Base-by-base conservation (phyloP, 1,140 invertebrate species). In the Capitella teleta region DNA sequence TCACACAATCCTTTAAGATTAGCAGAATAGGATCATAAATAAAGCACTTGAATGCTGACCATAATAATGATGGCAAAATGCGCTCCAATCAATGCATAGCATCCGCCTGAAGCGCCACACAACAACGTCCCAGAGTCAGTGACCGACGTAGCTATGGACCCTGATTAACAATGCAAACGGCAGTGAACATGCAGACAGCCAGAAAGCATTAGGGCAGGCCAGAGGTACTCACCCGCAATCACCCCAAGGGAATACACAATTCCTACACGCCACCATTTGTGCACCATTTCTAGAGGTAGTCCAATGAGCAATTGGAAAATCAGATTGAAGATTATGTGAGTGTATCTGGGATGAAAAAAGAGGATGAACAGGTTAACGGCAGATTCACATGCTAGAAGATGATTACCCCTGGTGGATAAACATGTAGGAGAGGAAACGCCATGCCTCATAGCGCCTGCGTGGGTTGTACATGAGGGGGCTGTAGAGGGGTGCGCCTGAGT, bases 21-120 rank as follows among this genome's bases (percentile, higher is more conserved):
- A 5, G 5, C 16, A 21, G 21, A 4, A 38, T 5, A 38, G 36
- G 21, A 21, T 5, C 16, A 38, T 5, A 38, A 21, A 38, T 16
- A 19, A 37, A 19, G 21, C 2, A 37, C 30, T 34, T 8, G 8
- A 10, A 34, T 19, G 62, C 59, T 76, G 69, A 88, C 87, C 80
- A 96, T 82, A 54, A 96, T 81, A 32, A 98, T 86, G 19, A 87
- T 93, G 14, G 94, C 88, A 37, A 98, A 78, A 66, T 98, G 93
- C 12, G 92, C 93, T 0, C 92, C 84, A 19, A 98, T 87, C 5
- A 98, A 61, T 4, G 93, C 87, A 70, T 98, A 98, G 0, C 94
- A 92, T 0, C 93, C 94, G 10, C 91, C 93, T 32, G 89, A 94
- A 5, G 94, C 93, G 21, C 94, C 94, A 10, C 90, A 92, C 3